Evolutionary conservation across 2,113 vertebrate species (phyloP), one percentile per base, ranked within the genome.

Genomic region (Globicephala melas): DNA sequence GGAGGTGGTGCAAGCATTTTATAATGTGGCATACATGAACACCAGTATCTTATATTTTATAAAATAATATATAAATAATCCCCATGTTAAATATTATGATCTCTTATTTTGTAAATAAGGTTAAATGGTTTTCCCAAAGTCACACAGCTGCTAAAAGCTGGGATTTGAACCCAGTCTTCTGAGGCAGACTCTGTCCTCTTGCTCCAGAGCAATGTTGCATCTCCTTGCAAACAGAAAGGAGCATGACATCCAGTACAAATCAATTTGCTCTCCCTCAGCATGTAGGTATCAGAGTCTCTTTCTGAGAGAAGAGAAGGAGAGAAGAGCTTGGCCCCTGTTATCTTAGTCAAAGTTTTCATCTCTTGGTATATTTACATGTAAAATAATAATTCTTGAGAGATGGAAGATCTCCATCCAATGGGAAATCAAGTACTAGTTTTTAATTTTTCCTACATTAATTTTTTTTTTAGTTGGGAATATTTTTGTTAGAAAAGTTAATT

Each of bases 401-500:
- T 53, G 41, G 15, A 95, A 77, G 41, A 17, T 13, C 44, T 60
- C 23, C 13, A 74, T 79, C 80, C 65, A 67, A 60, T 68, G 33
- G 47, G 50, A 90, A 84, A 81, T 85, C 71, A 85, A 47, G 20
- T 33, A 41, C 58, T 77, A 74, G 33, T 77, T 60, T 53, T 26
- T 81, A 65, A 65, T 74, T 77, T 96, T 81, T 77, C 63, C 21
- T 23, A 60, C 26, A 28, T 47, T 86, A 28, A 26, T 82, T 41
- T 44, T 53, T 41, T 80, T 76, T 70, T 71, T 67, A 89, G 36
- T 87, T 79, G 80, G 55, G 26, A 41, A 73, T 62, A 76, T 76
- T 67, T 85, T 90, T 90, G 74, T 88, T 80, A 84, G 12, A 74
- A 89, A 91, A 86, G 9, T 36, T 74, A 80, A 88, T 96, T 85